Evolutionary conservation across 2,888 invertebrate genomes (phyloP).

Genomic region (Amblyteles armatorius): DNA sequence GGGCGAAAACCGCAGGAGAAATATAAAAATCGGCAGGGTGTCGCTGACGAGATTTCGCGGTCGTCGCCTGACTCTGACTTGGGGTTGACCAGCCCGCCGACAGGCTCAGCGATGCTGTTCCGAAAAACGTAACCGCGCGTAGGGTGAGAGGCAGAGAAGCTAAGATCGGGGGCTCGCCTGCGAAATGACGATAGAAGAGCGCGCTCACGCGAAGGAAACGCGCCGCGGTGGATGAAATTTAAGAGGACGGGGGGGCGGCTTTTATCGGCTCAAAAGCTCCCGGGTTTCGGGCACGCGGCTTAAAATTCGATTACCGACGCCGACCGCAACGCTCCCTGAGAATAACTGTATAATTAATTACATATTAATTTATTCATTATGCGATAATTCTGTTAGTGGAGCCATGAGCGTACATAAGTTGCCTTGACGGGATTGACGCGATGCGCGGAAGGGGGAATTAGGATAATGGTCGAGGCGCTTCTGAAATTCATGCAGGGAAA

Average conservation of each 20-base stretch:
- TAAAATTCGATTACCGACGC: conserved; percentile 47
- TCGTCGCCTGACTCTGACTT: conserved; percentile 39
- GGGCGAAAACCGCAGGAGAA: neutral
- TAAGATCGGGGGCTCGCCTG: conserved; percentile 21
- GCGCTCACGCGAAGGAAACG: conserved; percentile 11
- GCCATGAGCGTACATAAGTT: conserved; percentile 55
- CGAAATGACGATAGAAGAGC: conserved; percentile 26
- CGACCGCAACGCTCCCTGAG: conserved; percentile 16
- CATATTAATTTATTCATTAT: conserved; percentile 62
- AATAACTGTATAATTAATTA: conserved; percentile 63
- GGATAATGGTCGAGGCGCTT: conserved; percentile 11
- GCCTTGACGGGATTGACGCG: conserved; percentile 40
- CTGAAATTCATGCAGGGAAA: neutral
- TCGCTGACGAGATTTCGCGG: conserved; percentile 3
- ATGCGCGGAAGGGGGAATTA: neutral
- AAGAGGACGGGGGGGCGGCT: neutral
- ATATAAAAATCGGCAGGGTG: conserved; percentile 8
- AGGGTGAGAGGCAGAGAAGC: conserved; percentile 14
- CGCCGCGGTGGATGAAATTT: neutral
- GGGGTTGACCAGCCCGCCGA: conserved; percentile 16
- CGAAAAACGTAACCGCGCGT: conserved; percentile 27
- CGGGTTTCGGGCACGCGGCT: conserved; percentile 14
- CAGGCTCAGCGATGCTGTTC: conserved; percentile 7
- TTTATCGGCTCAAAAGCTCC: conserved; percentile 33
- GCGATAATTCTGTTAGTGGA: conserved; percentile 4